phyloP scores from a whole-genome alignment of 2,113 vertebrate species.

The Corythornis madagascariensis region DNA sequence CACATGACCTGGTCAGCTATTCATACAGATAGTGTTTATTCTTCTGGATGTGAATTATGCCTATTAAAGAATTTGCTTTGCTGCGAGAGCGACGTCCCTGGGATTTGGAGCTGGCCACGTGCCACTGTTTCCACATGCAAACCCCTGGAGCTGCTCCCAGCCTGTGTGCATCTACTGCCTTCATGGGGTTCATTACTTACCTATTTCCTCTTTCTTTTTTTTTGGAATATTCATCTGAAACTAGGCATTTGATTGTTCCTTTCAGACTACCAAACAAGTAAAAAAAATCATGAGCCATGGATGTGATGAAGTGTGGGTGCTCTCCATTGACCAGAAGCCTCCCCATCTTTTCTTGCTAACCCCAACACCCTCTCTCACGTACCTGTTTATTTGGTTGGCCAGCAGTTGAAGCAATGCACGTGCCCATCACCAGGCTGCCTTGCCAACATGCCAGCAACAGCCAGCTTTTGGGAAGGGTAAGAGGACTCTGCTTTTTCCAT shows the following conservation, averaged over 20 bases:
- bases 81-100: not conserved
- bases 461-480: not conserved
- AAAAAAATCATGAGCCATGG: fast-evolving
- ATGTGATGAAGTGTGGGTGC: not conserved
- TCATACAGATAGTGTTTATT: slow-evolving; percentile 56
- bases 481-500: not conserved
- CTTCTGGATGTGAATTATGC: slow-evolving; percentile 49
- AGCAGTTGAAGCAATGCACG: not conserved
- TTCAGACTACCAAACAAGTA: not conserved
- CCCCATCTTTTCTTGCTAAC: not conserved
- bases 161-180: slow-evolving; percentile 25
- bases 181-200: not conserved
- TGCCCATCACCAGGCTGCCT: fast-evolving
- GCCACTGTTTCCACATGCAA: slow-evolving; percentile 43
- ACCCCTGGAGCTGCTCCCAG: slow-evolving; percentile 9
- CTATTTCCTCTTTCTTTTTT: not conserved
- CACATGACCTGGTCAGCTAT: slow-evolving; percentile 43
- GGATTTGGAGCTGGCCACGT: slow-evolving; percentile 19
- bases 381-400: not conserved
- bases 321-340: not conserved
- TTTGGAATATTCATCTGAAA: not conserved
- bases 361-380: not conserved
- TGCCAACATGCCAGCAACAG: not conserved
- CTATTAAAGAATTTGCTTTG: slow-evolving; percentile 59
- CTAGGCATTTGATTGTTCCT: not conserved